Evolutionary conservation across 1,140 invertebrate species (phyloP), one percentile per base, ranked within the genome.

Genomic region (Triops cancriformis): DNA sequence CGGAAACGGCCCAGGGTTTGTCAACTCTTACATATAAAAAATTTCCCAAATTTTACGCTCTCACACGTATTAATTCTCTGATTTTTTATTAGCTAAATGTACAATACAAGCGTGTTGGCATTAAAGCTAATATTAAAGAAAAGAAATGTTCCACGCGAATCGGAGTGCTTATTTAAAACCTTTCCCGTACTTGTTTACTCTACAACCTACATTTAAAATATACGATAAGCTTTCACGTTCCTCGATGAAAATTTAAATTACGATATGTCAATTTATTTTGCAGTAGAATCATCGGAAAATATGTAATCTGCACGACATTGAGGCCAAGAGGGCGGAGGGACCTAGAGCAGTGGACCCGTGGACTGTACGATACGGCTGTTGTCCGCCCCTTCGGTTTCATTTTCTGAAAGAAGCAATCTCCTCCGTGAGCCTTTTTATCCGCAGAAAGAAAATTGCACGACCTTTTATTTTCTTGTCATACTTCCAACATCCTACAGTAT

Each of bases 391-490:
- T n/a, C 18, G 51, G 51, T 64, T 64, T 64, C 51, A 64, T 64
- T 64, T 64, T 64, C 18, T 64, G 51, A 23, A 64, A 64, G 51
- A 64, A 64, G 51, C 51, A 64, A 64, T 64, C 51, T 64, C 23
- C 23, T 18, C 51, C 14, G 51, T 64, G 51, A 64, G 51, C 51
- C 51, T 64, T 64, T 64, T 64, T 64, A 64, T 64, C 51, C 51
- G 51, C 51, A 23, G 51, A n/a, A 37, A 64, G 51, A 64, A 64
- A 64, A 64, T 64, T 64, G 51, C 51, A 64, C 51, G 51, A 64
- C 51, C n/a, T 64, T 64, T 64, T 64, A 64, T 64, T 64, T 64
- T 64, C 51, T 64, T 23, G 51, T 64, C 51, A 64, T 64, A 64
- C 51, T 23, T 14, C 18, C 6, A 18, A 64, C 51, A 64, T 64